Conservation (phyloP, 2,113 vertebrate species). For the Pelvicachromis taeniatus region DNA sequence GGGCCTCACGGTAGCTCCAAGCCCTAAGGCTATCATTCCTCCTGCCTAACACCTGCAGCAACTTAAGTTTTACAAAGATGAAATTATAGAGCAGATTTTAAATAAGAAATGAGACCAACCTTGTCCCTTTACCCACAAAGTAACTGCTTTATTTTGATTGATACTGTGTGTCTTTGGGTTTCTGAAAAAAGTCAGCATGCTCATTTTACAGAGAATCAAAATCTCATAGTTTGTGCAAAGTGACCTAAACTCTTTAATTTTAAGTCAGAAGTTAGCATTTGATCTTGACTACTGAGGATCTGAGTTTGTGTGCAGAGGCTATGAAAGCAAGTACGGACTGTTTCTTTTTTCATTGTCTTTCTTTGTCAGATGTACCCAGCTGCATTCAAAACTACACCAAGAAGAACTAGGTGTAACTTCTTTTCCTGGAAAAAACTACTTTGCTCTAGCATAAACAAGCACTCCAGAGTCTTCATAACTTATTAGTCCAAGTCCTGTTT, state of each 20-base stretch:
- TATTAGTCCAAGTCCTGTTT: slow-evolving; percentile 15
- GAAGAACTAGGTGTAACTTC: background rate
- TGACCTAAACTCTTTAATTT: slow-evolving; percentile 17
- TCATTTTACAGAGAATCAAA: slow-evolving; percentile 7
- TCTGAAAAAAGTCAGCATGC: background rate
- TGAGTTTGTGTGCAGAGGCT: background rate
- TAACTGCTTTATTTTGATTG: slow-evolving; percentile 39
- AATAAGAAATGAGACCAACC: slow-evolving; percentile 70
- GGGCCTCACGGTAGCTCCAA: slow-evolving; percentile 63
- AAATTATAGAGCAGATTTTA: slow-evolving; percentile 74
- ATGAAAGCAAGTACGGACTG: background rate
- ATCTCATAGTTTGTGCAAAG: background rate
- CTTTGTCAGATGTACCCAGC: background rate
- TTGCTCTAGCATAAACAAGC: background rate
- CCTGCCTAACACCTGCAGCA: slow-evolving; percentile 75
- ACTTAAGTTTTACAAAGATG: slow-evolving; percentile 77
- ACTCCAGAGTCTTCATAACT: slow-evolving; percentile 11
- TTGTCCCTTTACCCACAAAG: slow-evolving; percentile 31
- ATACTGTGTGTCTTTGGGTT: background rate
- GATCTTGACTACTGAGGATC: background rate
- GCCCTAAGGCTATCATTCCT: slow-evolving; percentile 76
- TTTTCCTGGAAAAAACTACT: background rate
- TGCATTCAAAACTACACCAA: background rate
- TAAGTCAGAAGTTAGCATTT: background rate
- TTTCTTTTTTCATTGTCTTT: background rate